Percentiles rank a stretch among this genome's conserved stretches.
Conservation (phyloP, 2,113 vertebrate genomes). For the Istiophorus platypterus region DNA sequence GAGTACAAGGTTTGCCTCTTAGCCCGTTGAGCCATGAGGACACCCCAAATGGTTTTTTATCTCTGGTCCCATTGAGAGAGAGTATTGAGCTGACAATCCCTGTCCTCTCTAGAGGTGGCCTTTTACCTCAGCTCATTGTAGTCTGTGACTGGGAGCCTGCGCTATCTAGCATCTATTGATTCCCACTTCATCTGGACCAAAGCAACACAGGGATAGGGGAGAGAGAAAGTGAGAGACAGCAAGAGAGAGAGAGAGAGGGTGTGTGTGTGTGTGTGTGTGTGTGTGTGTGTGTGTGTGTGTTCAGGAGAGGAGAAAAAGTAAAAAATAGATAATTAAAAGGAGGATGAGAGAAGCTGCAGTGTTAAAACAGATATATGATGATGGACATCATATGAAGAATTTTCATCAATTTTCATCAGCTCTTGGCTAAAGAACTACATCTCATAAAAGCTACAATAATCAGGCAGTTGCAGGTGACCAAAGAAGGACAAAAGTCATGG, state of each 20-base stretch:
- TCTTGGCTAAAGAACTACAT: background rate
- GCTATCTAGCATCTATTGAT: conserved; percentile 81
- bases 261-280: conserved; percentile 11
- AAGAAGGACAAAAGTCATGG: background rate
- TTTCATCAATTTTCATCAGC: background rate
- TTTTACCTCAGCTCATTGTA: conserved; percentile 79
- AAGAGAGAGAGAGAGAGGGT: conserved; percentile 12
- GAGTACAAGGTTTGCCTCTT: conserved; percentile 74
- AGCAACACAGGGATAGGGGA: conserved; percentile 46
- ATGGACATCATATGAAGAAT: conserved; percentile 15
- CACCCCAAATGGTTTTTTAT: conserved; percentile 81
- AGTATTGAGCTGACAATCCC: conserved; percentile 81
- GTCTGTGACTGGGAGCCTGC: conserved; percentile 66
- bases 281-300: conserved; percentile 1
- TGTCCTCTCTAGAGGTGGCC: conserved; percentile 76
- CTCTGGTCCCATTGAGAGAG: conserved; percentile 71
- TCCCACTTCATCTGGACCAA: conserved; percentile 77
- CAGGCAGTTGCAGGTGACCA: background rate
- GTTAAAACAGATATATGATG: conserved; percentile 17
- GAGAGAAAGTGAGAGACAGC: conserved; percentile 26
- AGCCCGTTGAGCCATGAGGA: conserved; percentile 78
- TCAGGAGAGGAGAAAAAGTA: conserved; percentile 43
- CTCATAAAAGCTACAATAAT: background rate
- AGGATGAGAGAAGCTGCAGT: conserved; percentile 25
- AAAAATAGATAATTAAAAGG: conserved; percentile 7